A percentile compares a stretch with the other conserved stretches of the same genome.
phyloP scores from a whole-genome alignment of 2,888 invertebrate species.

The Apamea epomidion region DNA sequence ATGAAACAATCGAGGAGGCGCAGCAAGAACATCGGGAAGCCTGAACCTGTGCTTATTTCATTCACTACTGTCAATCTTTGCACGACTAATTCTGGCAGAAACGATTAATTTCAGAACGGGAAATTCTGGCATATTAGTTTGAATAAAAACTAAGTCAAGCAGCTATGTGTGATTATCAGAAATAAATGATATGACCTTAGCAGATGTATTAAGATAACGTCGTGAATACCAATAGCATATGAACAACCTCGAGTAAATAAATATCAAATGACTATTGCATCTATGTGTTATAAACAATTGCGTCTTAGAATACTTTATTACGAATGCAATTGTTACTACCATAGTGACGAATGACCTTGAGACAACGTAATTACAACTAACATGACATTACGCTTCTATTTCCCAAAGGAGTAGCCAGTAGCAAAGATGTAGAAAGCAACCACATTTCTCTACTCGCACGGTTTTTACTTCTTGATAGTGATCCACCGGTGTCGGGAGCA shows the following conservation, averaged over 20 bases:
- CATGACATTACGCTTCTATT: neutral
- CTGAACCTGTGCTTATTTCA: neutral
- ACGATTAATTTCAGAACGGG: neutral
- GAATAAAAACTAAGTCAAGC: neutral
- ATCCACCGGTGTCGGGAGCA: too few species aligned
- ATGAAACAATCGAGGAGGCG: neutral
- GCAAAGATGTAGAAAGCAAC: neutral
- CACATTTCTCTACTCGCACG: neutral
- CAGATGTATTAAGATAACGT: slow-evolving; percentile 1
- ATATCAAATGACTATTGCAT: slow-evolving; percentile 25
- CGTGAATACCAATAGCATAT: slow-evolving; percentile 30
- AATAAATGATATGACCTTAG: neutral
- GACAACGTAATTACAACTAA: neutral
- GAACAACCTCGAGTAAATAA: slow-evolving; percentile 6
- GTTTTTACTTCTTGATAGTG: neutral
- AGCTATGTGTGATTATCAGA: neutral
- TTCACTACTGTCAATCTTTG: neutral
- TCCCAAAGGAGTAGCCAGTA: neutral
- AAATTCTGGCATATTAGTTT: neutral
- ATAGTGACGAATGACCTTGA: slow-evolving; percentile 13
- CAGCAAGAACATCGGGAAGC: neutral
- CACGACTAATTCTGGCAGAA: neutral
- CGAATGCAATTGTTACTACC: slow-evolving; percentile 29
- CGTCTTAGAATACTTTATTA: slow-evolving; percentile 27
- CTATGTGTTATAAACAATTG: slow-evolving; percentile 11